Percentiles rank a stretch among this genome's conserved stretches.
Evolutionary conservation across 2,888 invertebrate species (phyloP).

Genomic region (Papilio demoleus): DNA sequence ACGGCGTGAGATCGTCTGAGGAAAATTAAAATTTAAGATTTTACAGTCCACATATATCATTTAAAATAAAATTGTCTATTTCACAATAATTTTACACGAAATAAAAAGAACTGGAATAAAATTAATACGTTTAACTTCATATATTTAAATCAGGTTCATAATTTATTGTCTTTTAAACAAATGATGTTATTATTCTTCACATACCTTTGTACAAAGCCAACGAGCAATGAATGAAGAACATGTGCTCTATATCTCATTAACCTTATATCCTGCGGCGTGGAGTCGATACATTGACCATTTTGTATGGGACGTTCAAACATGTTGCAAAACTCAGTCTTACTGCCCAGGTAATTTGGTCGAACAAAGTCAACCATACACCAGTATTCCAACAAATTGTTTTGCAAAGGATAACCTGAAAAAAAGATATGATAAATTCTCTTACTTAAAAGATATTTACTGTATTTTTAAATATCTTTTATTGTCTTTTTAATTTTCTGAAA

Average conservation of each 20-base stretch:
- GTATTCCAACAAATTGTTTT: conserved; percentile 98
- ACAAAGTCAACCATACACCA: conserved; percentile 99
- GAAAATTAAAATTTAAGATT: background rate
- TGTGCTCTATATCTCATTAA: conserved; percentile 98
- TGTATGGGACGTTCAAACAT: conserved; percentile 99
- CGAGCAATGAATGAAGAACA: conserved; percentile 95
- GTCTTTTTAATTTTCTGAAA: background rate
- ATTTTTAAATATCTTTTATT: background rate
- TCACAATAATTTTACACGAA: no score
- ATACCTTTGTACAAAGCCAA: conserved; percentile 97
- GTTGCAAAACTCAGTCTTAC: conserved; percentile 98
- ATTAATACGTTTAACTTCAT: no score
- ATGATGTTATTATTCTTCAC: no score
- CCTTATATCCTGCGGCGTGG: conserved; percentile 96
- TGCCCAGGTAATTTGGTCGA: conserved; percentile 97
- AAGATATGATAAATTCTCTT: background rate
- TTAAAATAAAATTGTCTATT: no score
- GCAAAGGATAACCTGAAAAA: conserved; percentile 92
- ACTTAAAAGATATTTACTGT: no score
- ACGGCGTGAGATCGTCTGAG: conserved; percentile 94
- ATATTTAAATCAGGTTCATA: no score
- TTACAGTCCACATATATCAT: no score
- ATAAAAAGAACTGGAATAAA: no score
- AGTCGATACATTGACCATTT: conserved; percentile 99
- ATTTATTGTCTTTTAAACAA: no score